phyloP scores from a whole-genome alignment of 2,113 vertebrate genomes.

The Pseudorhombus dupliciocellatus region DNA sequence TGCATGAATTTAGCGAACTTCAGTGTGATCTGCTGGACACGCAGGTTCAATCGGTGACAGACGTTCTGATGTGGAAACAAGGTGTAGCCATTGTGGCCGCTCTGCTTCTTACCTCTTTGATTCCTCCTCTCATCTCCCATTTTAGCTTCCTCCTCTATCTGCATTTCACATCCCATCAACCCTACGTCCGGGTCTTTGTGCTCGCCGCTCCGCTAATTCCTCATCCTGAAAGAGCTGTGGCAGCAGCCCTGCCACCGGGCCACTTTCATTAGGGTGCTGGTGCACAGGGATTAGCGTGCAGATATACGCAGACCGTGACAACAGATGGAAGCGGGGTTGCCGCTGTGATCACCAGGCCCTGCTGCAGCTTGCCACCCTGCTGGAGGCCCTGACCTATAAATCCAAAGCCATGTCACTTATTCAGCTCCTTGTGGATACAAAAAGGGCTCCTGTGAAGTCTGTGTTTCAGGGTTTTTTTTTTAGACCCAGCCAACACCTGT shows the following conservation, averaged over 20 bases:
- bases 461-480: conserved; percentile 37
- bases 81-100: background rate
- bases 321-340: conserved; percentile 78
- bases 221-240: conserved; percentile 56
- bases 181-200: conserved; percentile 41
- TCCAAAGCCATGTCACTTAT: conserved; percentile 67
- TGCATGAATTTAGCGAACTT: conserved; percentile 47
- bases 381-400: conserved; percentile 74
- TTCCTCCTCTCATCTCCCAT: conserved; percentile 41
- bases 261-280: conserved; percentile 62
- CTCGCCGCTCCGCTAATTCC: conserved; percentile 49
- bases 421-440: conserved; percentile 56
- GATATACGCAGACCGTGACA: conserved; percentile 69
- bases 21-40: background rate
- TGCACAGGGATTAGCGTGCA: conserved; percentile 72
- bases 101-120: conserved; percentile 39
- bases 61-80: conserved; percentile 33
- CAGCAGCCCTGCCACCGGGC: conserved; percentile 32
- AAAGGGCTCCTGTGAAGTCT: conserved; percentile 47
- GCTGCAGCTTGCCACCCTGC: conserved; percentile 71
- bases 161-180: conserved; percentile 63
- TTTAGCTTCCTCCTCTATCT: conserved; percentile 42
- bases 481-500: conserved; percentile 50
- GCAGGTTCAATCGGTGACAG: conserved; percentile 4
- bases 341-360: conserved; percentile 46